A percentile compares a stretch with the other conserved stretches of the same genome.
phyloP scores from a whole-genome alignment of 2,888 invertebrate species.

The Cepaea hortensis region DNA sequence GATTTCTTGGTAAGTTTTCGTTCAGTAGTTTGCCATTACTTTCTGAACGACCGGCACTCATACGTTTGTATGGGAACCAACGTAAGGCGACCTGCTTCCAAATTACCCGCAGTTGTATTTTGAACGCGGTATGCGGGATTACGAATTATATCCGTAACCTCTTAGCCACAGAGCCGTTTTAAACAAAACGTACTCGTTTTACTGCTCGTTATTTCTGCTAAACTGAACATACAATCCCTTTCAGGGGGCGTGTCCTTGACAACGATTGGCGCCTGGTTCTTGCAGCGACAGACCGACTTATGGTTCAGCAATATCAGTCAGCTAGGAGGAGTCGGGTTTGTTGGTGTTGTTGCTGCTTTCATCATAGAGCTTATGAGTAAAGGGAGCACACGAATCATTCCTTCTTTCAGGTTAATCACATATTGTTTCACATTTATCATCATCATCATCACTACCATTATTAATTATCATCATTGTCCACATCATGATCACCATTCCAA shows the following conservation, averaged over 20 bases:
- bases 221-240: neutral
- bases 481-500: too few species aligned
- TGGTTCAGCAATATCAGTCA: slow-evolving; percentile 47
- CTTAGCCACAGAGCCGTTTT: too few species aligned
- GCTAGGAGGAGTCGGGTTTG: slow-evolving; percentile 28
- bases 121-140: too few species aligned
- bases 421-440: neutral
- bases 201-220: neutral
- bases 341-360: slow-evolving; percentile 7
- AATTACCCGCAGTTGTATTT: too few species aligned
- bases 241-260: slow-evolving; percentile 26
- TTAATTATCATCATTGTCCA: neutral
- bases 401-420: slow-evolving; percentile 22
- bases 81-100: too few species aligned
- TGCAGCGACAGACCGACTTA: slow-evolving; percentile 52
- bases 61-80: too few species aligned
- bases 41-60: too few species aligned
- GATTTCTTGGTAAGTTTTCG: too few species aligned
- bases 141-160: too few species aligned
- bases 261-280: slow-evolving; percentile 45
- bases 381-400: slow-evolving; percentile 23
- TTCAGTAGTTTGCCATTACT: too few species aligned
- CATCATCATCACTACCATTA: neutral
- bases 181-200: too few species aligned
- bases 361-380: slow-evolving; percentile 16